phyloP scores from a whole-genome alignment of 2,797 vertebrate species.

The Pseudomugil gertrudae region DNA sequence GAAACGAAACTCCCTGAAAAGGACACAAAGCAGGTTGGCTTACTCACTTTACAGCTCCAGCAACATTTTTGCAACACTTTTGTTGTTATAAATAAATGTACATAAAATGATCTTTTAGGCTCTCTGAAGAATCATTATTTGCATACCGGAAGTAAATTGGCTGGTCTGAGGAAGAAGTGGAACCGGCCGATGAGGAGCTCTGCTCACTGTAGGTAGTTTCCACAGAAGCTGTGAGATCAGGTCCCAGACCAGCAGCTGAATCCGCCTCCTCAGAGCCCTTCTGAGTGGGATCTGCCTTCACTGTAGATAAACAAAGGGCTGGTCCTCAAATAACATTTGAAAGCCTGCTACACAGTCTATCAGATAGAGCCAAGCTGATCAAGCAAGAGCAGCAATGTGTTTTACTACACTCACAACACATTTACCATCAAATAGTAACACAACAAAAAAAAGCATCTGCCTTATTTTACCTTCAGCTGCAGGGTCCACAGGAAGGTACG shows the following conservation, averaged over 20 bases:
- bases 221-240: constrained; percentile 78
- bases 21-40: background rate
- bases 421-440: background rate
- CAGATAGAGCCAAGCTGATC: background rate
- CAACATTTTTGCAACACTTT: background rate
- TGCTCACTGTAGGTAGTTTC: constrained; percentile 84
- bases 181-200: constrained; percentile 81
- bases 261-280: constrained; percentile 72
- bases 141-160: constrained; percentile 92
- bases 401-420: background rate
- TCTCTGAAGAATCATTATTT: background rate
- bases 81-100: background rate
- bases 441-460: no score
- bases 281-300: constrained; percentile 75
- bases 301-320: constrained; percentile 56
- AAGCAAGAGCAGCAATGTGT: background rate
- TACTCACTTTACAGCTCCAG: background rate
- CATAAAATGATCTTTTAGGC: background rate
- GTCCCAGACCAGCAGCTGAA: constrained; percentile 63
- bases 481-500: constrained; percentile 83
- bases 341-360: background rate
- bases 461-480: constrained; percentile 82
- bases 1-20: constrained; percentile 91
- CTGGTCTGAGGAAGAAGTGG: constrained; percentile 86
- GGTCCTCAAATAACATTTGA: background rate